These are phyloP conservation scores for Hypanus sabinus DNA, from an alignment of 2,113 vertebrate species.

Conservation along the genomic window DNA sequence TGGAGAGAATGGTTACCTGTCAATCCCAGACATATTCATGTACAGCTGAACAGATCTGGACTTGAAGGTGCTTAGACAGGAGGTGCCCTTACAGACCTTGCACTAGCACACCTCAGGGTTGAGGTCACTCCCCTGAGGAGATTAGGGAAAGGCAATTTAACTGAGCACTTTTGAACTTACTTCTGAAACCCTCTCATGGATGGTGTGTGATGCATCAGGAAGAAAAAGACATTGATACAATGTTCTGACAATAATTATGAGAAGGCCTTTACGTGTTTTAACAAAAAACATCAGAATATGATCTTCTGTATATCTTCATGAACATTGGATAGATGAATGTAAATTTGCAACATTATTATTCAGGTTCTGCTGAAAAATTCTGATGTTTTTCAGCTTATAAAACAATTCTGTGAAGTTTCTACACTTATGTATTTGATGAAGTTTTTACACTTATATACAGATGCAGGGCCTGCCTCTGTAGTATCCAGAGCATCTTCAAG, in stretches of 20 bases:
- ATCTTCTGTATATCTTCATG: not conserved
- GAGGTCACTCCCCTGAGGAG: not conserved
- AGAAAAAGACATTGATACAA: not conserved
- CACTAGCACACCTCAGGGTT: not conserved
- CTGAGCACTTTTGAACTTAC: not conserved
- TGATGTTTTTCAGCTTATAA: too few species aligned
- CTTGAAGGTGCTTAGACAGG: not conserved
- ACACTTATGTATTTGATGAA: too few species aligned
- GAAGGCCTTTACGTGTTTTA: not conserved
- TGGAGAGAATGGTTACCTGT: not conserved
- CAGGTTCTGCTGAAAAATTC: too few species aligned
- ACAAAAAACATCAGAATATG: not conserved
- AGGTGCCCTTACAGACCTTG: not conserved
- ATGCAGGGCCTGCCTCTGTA: too few species aligned
- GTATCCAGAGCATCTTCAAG: too few species aligned
- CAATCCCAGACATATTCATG: not conserved
- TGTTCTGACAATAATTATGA: not conserved
- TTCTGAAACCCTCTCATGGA: not conserved
- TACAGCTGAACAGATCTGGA: not conserved
- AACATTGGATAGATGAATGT: not conserved
- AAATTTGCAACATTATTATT: not conserved
- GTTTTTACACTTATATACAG: too few species aligned
- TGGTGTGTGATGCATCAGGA: not conserved
- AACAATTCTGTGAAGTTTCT: too few species aligned
- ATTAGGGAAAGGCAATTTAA: slow-evolving; percentile 13